phyloP scores from a whole-genome alignment of 2,888 invertebrate species.

The Caenorhabditis sp. region DNA sequence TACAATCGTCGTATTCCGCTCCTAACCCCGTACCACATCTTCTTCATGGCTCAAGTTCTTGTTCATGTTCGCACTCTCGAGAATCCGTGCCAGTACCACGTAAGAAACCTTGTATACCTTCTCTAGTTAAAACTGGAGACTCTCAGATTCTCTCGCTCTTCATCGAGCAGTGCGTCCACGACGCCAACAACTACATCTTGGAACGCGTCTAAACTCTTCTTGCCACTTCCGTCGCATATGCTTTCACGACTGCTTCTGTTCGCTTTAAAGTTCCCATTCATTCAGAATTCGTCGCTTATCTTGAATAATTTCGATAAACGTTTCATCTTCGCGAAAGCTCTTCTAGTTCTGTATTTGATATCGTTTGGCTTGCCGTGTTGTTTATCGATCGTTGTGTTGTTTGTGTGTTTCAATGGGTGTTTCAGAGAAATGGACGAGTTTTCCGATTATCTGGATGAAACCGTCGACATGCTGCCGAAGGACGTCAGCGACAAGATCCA shows the following conservation, averaged over 20 bases:
- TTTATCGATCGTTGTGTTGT: background rate
- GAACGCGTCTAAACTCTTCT: background rate
- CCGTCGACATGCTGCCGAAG: background rate
- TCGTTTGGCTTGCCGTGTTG: constrained; percentile 6
- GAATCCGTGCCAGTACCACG: constrained; percentile 36
- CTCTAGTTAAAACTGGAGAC: background rate
- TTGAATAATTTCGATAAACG: background rate
- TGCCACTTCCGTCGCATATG: too few species aligned
- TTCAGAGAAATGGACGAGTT: background rate
- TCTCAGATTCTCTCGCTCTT: constrained; percentile 26
- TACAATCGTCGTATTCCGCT: background rate
- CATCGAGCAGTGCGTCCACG: constrained; percentile 26
- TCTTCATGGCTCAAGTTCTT: constrained; percentile 15
- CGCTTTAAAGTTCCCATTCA: background rate
- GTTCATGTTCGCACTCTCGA: background rate
- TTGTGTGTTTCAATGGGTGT: background rate
- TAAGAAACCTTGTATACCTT: background rate
- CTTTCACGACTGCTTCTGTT: background rate
- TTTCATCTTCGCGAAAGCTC: background rate
- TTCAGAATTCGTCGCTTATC: background rate
- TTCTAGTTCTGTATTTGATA: too few species aligned
- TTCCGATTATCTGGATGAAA: background rate
- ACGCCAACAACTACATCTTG: constrained; percentile 5
- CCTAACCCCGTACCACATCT: background rate
- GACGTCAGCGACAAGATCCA: background rate